phyloP scores from a whole-genome alignment of 2,797 vertebrate species.

The Sebastes oblongus region DNA sequence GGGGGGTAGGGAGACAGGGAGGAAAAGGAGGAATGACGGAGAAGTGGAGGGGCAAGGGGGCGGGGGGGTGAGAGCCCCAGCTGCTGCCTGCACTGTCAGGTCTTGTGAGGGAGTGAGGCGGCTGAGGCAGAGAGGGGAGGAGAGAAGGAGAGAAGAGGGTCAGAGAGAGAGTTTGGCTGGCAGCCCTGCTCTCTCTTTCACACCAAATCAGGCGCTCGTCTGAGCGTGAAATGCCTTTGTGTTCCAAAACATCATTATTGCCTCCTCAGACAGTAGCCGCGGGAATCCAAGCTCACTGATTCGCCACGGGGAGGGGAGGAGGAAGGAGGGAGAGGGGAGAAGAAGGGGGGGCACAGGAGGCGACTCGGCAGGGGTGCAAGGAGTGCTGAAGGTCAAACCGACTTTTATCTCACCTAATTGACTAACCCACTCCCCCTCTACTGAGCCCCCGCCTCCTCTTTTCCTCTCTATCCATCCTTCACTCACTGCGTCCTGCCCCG shows the following conservation, averaged over 20 bases:
- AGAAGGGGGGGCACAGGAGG: constrained; percentile 76
- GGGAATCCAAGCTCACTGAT: constrained; percentile 87
- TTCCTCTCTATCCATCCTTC: constrained; percentile 54
- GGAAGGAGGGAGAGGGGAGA: constrained; percentile 47
- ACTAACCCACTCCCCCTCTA: constrained; percentile 83
- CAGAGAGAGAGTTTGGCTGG: constrained; percentile 80
- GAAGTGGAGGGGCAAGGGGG: constrained; percentile 23
- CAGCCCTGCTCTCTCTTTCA: constrained; percentile 85
- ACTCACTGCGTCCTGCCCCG: constrained; percentile 37
- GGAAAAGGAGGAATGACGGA: constrained; percentile 56
- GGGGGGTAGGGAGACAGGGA: constrained; percentile 32
- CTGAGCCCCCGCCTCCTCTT: constrained; percentile 54
- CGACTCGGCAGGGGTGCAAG: constrained; percentile 72
- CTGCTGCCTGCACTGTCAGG: constrained; percentile 85
- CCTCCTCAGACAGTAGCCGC: constrained; percentile 82
- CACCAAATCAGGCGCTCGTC: constrained; percentile 89
- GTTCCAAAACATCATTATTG: constrained; percentile 86
- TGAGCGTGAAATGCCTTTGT: constrained; percentile 87
- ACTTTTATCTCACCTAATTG: constrained; percentile 99
- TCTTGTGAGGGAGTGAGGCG: constrained; percentile 69
- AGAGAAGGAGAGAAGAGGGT: constrained; percentile 56
- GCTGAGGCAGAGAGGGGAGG: constrained; percentile 57
- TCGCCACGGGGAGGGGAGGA: constrained; percentile 77
- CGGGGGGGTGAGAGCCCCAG: constrained; percentile 78
- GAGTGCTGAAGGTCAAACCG: constrained; percentile 96